Base-by-base conservation (phyloP, 2,113 vertebrate genomes). In the Labeo catla region DNA sequence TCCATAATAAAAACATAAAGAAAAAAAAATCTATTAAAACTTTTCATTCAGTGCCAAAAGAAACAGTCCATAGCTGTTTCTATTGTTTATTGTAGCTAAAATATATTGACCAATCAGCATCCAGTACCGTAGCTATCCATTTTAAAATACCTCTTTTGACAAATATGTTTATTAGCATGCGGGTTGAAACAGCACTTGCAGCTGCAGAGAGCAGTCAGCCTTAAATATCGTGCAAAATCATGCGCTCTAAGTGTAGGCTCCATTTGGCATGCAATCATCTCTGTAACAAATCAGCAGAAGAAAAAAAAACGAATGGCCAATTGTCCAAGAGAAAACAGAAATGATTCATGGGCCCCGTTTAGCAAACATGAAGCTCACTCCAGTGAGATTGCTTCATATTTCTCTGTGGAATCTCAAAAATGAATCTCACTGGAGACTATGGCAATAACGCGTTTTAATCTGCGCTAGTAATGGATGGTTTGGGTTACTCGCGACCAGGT, bases 331-430 rank as follows among this genome's bases (percentile, higher is more conserved):
- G 21, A 61, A 80, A 80, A 47, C 36, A 63, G 57, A 11, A 21
- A 45, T 13, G 21, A 63, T 80, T 45, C 57, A 23, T 15, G 12
- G 12, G 39, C 11, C 21, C 39, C 65, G n/a, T 81, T 65, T 65
- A 63, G 59, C 43, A 81, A 66, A 66, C 59, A 49, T 19, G 79
- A 49, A 28, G 43, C n/a, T 66, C 59, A 65, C 39, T 49, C n/a
- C n/a, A 28, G 39, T 49, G 52, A 79, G 54, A 79, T 49, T 81
- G 76, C 9, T 57, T 79, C 12, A 28, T 49, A 81, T 81, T 81
- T 76, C 9, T 78, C 70, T 28, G 54, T 83, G 39, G n/a, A 70
- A 63, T 50, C 81, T 47, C 49, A 43, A 43, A 85, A 77, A 72
- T 39, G 0, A 49, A 85, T 84, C 50, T 78, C 57, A 84, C 54